These are phyloP conservation scores for Araneus ventricosus DNA, from an alignment of 1,140 invertebrate species.

Conservation along the genomic window DNA sequence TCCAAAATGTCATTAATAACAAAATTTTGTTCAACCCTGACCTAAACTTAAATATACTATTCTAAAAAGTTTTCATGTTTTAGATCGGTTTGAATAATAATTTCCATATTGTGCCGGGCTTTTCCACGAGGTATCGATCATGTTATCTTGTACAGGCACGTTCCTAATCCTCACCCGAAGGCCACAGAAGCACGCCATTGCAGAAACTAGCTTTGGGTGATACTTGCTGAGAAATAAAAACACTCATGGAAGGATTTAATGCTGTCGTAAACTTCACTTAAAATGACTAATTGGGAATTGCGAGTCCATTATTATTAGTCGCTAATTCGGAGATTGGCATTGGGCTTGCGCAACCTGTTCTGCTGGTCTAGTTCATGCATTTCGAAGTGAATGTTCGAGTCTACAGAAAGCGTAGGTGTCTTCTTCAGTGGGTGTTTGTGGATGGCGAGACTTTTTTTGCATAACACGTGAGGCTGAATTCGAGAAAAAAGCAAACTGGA, in stretches of 20 bases:
- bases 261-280: slow-evolving; percentile 30
- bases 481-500: not conserved
- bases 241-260: not conserved
- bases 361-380: slow-evolving; percentile 26
- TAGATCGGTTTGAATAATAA: not conserved
- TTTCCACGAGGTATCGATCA: not conserved
- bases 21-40: no score
- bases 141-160: not conserved
- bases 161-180: slow-evolving; percentile 13
- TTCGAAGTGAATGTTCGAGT: not conserved
- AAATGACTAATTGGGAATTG: slow-evolving; percentile 42
- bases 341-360: slow-evolving; percentile 43
- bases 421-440: not conserved
- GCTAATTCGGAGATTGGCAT: slow-evolving; percentile 1
- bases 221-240: not conserved
- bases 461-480: not conserved
- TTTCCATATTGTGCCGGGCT: not conserved
- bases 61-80: not conserved
- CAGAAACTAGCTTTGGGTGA: not conserved
- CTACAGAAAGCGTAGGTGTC: not conserved
- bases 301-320: slow-evolving; percentile 39
- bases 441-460: not conserved
- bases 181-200: not conserved
- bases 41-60: no score
- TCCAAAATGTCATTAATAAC: no score